phyloP scores from a whole-genome alignment of 2,797 vertebrate genomes.

The Decapterus maruadsi region DNA sequence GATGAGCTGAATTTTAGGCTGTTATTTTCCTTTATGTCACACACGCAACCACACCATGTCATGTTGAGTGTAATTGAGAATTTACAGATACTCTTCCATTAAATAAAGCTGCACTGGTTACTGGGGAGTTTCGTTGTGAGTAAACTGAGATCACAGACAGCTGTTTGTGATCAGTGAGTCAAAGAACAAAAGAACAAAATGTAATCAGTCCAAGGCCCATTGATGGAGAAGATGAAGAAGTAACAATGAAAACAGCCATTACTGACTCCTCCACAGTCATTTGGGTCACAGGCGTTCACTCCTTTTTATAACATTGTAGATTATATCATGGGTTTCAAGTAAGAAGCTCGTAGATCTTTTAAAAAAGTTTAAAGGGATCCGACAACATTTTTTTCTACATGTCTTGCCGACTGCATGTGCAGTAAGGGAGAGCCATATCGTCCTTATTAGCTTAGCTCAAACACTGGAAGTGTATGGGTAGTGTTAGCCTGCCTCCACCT shows the following conservation, averaged over 20 bases:
- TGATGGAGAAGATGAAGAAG: too few relatives aligned
- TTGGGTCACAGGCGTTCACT: too few relatives aligned
- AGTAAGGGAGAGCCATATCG: too few relatives aligned
- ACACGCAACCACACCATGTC: background rate
- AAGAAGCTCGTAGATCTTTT: background rate
- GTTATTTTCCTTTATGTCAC: too few relatives aligned
- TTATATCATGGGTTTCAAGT: background rate
- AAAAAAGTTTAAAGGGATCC: too few relatives aligned
- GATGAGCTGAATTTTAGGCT: too few relatives aligned
- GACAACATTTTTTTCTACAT: too few relatives aligned
- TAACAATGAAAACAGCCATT: background rate
- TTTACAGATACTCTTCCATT: background rate
- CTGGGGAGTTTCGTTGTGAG: background rate
- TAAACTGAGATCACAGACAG: constrained; percentile 3
- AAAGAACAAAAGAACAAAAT: background rate
- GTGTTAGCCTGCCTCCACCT: too few relatives aligned
- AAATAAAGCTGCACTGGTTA: background rate
- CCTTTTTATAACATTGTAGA: too few relatives aligned
- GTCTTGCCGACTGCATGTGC: too few relatives aligned
- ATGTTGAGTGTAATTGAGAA: background rate
- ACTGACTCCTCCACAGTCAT: background rate
- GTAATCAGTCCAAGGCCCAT: background rate
- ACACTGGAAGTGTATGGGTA: too few relatives aligned
- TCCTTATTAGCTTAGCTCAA: too few relatives aligned
- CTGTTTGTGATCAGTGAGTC: constrained; percentile 27